Conservation (phyloP, 2,888 invertebrate genomes). For the Macrosiphum euphorbiae region DNA sequence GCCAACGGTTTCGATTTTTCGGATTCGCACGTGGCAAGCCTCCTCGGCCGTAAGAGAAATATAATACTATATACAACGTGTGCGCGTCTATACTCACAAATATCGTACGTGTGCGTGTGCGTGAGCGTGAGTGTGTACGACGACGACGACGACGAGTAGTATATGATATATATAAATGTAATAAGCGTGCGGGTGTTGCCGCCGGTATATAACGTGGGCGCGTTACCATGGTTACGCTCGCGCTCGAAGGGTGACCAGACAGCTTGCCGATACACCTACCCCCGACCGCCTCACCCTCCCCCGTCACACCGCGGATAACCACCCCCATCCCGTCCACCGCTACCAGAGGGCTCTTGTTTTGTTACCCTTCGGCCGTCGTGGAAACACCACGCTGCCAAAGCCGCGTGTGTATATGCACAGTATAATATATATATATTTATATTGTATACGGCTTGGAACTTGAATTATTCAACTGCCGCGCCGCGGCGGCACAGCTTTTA, state of each 20-base stretch:
- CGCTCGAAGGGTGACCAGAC: slow-evolving; percentile 61
- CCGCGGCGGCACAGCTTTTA: slow-evolving; percentile 13
- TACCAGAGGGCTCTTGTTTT: neutral
- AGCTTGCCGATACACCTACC: slow-evolving; percentile 63
- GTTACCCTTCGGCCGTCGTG: neutral
- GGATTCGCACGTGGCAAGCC: slow-evolving; percentile 4
- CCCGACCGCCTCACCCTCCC: neutral
- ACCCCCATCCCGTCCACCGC: neutral
- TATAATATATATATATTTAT: neutral
- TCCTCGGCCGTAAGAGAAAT: neutral
- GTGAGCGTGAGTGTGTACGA: neutral
- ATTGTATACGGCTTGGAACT: neutral
- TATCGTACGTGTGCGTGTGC: neutral
- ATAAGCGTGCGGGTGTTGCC: slow-evolving; percentile 53
- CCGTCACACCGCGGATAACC: no score
- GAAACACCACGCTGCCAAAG: neutral
- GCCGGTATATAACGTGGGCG: slow-evolving; percentile 39
- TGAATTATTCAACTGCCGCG: slow-evolving; percentile 37
- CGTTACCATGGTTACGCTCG: slow-evolving; percentile 57
- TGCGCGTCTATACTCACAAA: neutral
- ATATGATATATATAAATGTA: slow-evolving; percentile 8
- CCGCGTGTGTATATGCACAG: neutral
- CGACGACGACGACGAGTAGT: neutral
- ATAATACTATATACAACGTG: neutral
- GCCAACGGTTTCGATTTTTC: slow-evolving; percentile 23